These are phyloP conservation scores for Rhinoptilus africanus DNA, from an alignment of 2,113 vertebrate genomes.

Conservation along the genomic window DNA sequence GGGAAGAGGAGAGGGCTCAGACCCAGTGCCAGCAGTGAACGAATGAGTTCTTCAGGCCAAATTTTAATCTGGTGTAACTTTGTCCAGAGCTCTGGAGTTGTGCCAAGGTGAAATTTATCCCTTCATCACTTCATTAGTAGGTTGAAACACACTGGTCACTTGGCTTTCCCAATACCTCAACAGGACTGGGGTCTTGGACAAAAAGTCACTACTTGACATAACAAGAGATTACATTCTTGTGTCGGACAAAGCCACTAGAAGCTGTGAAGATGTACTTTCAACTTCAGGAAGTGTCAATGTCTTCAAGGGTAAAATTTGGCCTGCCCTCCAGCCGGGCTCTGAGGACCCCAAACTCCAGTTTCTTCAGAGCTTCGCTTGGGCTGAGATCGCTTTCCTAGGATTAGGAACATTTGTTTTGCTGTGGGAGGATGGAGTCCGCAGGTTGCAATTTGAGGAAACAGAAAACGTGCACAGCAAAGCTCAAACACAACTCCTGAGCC, in stretches of 20 bases:
- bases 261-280: neutral
- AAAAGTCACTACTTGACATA: neutral
- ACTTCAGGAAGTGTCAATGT: neutral
- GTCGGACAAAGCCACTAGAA: neutral
- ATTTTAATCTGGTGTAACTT: neutral
- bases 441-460: constrained; percentile 1
- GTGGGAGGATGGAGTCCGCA: neutral
- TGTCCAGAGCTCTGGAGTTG: neutral
- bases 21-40: neutral
- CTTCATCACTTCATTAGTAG: neutral
- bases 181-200: neutral
- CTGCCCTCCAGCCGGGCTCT: neutral
- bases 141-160: neutral
- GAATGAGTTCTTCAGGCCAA: neutral
- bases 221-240: neutral
- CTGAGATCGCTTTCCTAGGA: neutral
- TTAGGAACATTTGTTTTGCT: neutral
- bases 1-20: neutral
- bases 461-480: constrained; percentile 61
- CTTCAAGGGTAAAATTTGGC: neutral
- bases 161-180: neutral
- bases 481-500: constrained; percentile 14
- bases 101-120: neutral
- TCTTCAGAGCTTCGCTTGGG: neutral
- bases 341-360: neutral